These are phyloP conservation scores for Hypomesus transpacificus DNA, from an alignment of 2,113 vertebrate species.

Conservation along the genomic window DNA sequence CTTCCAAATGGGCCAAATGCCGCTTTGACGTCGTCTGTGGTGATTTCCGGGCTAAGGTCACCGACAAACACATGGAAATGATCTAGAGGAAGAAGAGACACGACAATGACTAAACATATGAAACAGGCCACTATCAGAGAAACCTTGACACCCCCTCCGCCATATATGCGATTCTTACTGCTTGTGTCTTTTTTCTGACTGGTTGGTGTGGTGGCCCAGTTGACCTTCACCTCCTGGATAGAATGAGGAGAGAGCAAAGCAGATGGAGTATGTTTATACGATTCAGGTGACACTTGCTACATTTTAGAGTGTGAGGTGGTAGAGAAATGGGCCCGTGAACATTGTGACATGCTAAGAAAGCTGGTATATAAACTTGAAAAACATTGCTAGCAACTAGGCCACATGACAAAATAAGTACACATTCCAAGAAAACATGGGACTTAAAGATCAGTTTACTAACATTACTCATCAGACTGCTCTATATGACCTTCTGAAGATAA, in stretches of 20 bases:
- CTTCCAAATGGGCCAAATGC: constrained; percentile 96
- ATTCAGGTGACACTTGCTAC: not conserved
- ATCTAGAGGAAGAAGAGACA: constrained; percentile 65
- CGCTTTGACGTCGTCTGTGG: constrained; percentile 97
- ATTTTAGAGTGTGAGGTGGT: not conserved
- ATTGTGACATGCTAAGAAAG: not conserved
- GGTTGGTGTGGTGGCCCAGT: constrained; percentile 98
- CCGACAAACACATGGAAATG: constrained; percentile 99
- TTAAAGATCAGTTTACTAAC: constrained; percentile 54
- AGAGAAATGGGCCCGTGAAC: constrained; percentile 7
- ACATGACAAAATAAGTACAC: constrained; percentile 23
- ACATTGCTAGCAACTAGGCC: not conserved
- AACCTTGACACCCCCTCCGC: not conserved
- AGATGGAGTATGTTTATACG: constrained; percentile 56
- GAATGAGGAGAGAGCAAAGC: constrained; percentile 35
- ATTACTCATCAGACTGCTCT: constrained; percentile 54
- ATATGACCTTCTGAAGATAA: constrained; percentile 57
- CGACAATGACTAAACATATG: not conserved
- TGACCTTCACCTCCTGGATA: constrained; percentile 96
- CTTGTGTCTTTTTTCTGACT: constrained; percentile 99
- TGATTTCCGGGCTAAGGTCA: constrained; percentile 98
- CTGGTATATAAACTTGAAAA: not conserved
- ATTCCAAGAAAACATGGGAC: constrained; percentile 47
- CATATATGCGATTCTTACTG: constrained; percentile 80
- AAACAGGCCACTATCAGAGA: constrained; percentile 21